Percentiles rank a stretch among this genome's conserved stretches.
phyloP scores from a whole-genome alignment of 2,113 vertebrate genomes.

The Amia ocellicauda region DNA sequence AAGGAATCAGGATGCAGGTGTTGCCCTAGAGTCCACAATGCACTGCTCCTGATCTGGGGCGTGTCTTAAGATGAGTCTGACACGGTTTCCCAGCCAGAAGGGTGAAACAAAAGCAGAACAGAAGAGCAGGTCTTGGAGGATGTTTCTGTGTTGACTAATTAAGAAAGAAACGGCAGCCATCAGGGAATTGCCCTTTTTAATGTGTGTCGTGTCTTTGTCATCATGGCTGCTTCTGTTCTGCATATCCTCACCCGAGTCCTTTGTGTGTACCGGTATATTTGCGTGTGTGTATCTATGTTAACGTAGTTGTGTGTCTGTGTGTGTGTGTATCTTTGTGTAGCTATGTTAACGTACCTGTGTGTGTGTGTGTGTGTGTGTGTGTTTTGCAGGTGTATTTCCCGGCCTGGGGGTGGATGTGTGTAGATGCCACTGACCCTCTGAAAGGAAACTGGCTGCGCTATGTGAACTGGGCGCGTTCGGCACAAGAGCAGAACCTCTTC shows the following conservation, averaged over 20 bases:
- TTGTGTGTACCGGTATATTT: neutral
- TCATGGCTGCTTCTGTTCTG: neutral
- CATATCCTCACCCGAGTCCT: neutral
- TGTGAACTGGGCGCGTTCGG: constrained; percentile 87
- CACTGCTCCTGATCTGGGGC: no score
- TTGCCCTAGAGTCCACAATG: no score
- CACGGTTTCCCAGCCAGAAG: no score
- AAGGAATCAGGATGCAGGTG: no score
- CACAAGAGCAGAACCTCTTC: constrained; percentile 87
- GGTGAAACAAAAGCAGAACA: no score
- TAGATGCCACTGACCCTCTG: constrained; percentile 85
- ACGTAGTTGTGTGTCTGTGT: neutral
- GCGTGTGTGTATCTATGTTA: neutral
- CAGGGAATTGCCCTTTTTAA: no score
- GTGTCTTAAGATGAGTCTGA: no score
- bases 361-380: neutral
- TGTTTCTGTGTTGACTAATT: no score
- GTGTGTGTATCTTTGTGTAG: neutral
- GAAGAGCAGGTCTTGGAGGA: no score
- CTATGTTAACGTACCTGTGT: constrained; percentile 3
- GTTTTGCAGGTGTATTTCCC: constrained; percentile 79
- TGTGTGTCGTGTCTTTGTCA: no score
- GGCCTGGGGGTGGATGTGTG: constrained; percentile 89
- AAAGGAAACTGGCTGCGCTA: constrained; percentile 92
- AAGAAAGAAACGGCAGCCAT: no score